These are phyloP conservation scores for Caiman crocodilus DNA, from an alignment of 2,797 vertebrate genomes.

Conservation along the genomic window DNA sequence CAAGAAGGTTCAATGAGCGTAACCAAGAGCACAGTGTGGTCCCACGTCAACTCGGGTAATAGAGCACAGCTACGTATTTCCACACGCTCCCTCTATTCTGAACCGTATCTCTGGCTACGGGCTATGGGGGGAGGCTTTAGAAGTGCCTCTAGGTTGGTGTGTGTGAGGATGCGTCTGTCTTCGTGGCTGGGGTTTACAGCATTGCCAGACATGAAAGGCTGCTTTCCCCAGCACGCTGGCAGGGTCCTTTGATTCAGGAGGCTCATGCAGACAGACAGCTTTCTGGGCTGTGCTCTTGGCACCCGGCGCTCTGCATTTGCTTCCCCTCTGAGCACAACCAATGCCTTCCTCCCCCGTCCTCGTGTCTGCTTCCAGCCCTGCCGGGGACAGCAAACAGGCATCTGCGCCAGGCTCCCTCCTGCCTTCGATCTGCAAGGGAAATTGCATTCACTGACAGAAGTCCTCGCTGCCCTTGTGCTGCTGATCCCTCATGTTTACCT, in stretches of 20 bases:
- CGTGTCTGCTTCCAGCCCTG: background rate
- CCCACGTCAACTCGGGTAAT: background rate
- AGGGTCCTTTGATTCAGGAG: background rate
- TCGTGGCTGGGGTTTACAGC: background rate
- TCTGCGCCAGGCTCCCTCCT: background rate
- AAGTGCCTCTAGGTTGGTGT: background rate
- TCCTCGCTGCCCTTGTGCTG: background rate
- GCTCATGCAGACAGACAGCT: fast-evolving
- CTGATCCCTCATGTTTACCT: background rate
- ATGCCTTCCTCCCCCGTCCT: background rate
- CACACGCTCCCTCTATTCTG: background rate
- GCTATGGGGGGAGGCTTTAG: background rate
- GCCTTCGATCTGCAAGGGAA: fast-evolving
- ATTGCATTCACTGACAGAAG: background rate
- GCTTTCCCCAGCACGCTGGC: background rate
- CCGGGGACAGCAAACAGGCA: fast-evolving
- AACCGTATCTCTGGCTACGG: background rate
- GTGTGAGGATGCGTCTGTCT: background rate
- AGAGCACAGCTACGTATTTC: background rate
- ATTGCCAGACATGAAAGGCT: background rate
- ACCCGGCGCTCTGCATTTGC: background rate
- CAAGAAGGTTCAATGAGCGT: background rate
- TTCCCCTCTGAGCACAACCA: background rate
- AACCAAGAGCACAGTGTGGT: background rate
- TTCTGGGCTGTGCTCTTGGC: background rate